Evolutionary conservation across 2,888 invertebrate species (phyloP).

Genomic region (Molanna angustata): DNA sequence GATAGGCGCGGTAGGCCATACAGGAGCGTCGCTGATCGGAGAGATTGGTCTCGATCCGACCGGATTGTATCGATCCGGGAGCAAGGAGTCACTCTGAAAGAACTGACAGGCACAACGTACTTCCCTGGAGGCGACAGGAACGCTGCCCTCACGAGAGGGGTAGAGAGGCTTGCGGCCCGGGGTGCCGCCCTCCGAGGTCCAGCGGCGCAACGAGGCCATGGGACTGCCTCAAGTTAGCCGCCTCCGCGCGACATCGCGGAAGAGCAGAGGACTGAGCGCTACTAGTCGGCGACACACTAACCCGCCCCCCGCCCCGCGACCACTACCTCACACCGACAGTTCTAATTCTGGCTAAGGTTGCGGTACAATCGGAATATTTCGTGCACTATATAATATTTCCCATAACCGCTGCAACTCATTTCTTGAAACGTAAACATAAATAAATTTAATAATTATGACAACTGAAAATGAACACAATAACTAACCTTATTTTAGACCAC

Average conservation of each 20-base stretch:
- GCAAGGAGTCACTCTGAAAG: conserved; percentile 74
- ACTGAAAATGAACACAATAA: conserved; percentile 6
- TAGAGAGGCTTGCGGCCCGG: conserved; percentile 61
- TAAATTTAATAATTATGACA: not conserved
- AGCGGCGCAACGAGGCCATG: conserved; percentile 54
- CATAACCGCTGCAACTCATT: conserved; percentile 9
- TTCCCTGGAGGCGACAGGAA: conserved; percentile 70
- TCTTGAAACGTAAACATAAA: conserved; percentile 2
- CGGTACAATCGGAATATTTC: conserved; percentile 19
- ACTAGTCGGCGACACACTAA: conserved; percentile 4
- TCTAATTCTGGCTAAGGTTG: conserved; percentile 22
- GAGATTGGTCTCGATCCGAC: conserved; percentile 11
- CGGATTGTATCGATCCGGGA: conserved; percentile 61
- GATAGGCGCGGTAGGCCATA: too few species aligned
- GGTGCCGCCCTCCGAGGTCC: conserved; percentile 66
- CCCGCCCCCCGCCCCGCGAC: conserved; percentile 16
- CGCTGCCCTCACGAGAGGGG: conserved; percentile 69
- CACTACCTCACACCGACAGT: conserved; percentile 15
- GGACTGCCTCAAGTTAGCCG: conserved; percentile 3
- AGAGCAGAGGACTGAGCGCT: conserved; percentile 5
- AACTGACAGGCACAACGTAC: conserved; percentile 85
- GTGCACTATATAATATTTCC: conserved; percentile 16
- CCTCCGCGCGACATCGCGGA: conserved; percentile 5
- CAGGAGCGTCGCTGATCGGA: too few species aligned
- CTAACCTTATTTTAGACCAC: conserved; percentile 32